phyloP scores from a whole-genome alignment of 2,888 invertebrate genomes.

The Siphlonurus alternatus region DNA sequence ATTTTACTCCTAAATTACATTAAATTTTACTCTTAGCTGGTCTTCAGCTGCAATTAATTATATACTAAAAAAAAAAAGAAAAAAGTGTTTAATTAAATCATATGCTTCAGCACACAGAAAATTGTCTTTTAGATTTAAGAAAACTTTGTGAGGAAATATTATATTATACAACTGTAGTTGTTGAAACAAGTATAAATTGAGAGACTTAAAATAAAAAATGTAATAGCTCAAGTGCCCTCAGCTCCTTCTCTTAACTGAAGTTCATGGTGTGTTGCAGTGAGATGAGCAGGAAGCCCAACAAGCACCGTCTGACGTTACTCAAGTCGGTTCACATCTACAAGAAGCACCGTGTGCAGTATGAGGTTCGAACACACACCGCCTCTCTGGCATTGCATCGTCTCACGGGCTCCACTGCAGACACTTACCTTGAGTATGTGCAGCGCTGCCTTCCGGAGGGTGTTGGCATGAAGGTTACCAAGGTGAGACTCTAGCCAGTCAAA shows the following conservation, averaged over 20 bases:
- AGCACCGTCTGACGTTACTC: conserved; percentile 62
- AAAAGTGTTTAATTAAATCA: no score
- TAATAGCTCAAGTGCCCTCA: no score
- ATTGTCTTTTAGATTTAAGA: no score
- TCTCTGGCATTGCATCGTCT: conserved; percentile 66
- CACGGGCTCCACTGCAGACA: conserved; percentile 91
- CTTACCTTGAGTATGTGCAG: conserved; percentile 89
- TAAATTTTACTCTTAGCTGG: conserved; percentile 33
- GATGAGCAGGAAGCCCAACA: conserved; percentile 38
- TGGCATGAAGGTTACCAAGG: conserved; percentile 75
- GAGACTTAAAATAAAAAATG: no score
- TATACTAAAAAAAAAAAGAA: no score
- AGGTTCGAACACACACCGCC: conserved; percentile 80
- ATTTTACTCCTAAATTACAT: conserved; percentile 8
- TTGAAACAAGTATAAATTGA: no score
- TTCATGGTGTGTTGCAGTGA: conserved; percentile 8
- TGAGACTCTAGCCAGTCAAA: conserved; percentile 24
- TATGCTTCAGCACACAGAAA: no score
- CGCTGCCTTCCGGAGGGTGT: conserved; percentile 96
- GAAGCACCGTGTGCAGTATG: conserved; percentile 91
- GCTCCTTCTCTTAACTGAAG: no score
- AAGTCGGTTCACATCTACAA: conserved; percentile 81
- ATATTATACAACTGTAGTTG: no score
- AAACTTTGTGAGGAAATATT: no score
- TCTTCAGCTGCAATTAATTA: conserved; percentile 46